Conservation (phyloP, 2,888 invertebrate genomes). For the Lucinisca nassula region DNA sequence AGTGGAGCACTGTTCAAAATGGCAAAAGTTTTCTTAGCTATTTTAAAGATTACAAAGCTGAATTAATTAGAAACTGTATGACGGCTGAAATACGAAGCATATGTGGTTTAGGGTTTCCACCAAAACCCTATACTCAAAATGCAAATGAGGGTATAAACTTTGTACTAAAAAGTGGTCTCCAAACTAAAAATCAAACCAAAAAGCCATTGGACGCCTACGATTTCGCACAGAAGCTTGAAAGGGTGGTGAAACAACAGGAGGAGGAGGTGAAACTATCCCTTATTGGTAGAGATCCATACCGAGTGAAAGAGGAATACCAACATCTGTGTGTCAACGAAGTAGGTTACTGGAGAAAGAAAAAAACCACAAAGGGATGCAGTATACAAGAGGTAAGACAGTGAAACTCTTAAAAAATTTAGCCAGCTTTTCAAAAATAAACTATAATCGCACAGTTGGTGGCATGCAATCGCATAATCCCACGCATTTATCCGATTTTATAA, state of each 20-base stretch:
- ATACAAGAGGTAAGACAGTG: neutral
- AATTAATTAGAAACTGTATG: constrained; percentile 22
- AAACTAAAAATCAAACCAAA: neutral
- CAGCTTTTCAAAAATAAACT: no score
- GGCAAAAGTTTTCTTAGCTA: constrained; percentile 3
- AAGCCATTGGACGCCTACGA: constrained; percentile 8
- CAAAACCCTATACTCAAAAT: constrained; percentile 21
- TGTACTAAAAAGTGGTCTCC: neutral
- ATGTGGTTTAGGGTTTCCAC: constrained; percentile 24
- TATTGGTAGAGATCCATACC: constrained; percentile 22
- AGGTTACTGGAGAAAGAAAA: constrained; percentile 21
- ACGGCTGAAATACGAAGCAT: neutral
- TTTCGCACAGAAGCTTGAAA: constrained; percentile 3
- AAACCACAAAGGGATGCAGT: constrained; percentile 21
- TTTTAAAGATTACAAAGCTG: constrained; percentile 1
- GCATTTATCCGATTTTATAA: no score
- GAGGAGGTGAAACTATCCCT: constrained; percentile 23
- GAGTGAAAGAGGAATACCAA: constrained; percentile 7
- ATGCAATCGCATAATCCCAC: no score
- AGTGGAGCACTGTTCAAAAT: neutral
- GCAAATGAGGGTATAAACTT: constrained; percentile 20
- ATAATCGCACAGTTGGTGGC: no score
- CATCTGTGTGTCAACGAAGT: constrained; percentile 3
- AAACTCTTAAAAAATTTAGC: no score
- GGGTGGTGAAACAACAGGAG: constrained; percentile 3